phyloP scores from a whole-genome alignment of 2,888 invertebrate genomes.

The Pimpla rufipes region DNA sequence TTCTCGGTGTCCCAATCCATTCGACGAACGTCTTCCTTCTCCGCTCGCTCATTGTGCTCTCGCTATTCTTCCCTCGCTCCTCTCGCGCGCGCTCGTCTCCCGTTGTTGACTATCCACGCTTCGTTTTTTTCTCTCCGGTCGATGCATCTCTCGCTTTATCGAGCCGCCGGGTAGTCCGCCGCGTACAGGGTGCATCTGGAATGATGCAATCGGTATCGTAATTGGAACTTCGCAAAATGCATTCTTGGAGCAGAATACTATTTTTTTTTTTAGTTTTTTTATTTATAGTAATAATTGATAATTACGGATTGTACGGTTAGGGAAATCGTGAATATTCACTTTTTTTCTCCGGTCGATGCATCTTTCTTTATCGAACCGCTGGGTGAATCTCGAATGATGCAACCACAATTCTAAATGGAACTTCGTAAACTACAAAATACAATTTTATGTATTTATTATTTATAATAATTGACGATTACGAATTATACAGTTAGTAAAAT shows the following conservation, averaged over 20 bases:
- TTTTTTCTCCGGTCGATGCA: too few species aligned
- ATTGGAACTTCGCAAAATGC: too few species aligned
- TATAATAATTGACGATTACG: too few species aligned
- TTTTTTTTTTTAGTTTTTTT: neutral
- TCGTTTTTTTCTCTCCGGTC: constrained; percentile 17
- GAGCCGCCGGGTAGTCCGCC: too few species aligned
- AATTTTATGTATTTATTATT: neutral
- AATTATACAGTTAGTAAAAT: too few species aligned
- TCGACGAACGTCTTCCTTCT: constrained; percentile 34
- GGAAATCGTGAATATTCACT: too few species aligned
- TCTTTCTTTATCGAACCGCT: neutral
- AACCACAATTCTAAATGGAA: neutral
- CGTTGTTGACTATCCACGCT: constrained; percentile 40
- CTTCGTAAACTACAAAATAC: neutral
- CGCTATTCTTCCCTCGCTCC: constrained; percentile 51
- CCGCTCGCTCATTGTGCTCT: constrained; percentile 51
- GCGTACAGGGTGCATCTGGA: too few species aligned
- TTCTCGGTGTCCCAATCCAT: constrained; percentile 42
- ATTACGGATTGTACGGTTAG: neutral
- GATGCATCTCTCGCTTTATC: too few species aligned
- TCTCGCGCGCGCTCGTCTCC: constrained; percentile 46
- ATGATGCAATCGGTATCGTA: too few species aligned
- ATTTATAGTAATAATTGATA: neutral
- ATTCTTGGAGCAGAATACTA: neutral
- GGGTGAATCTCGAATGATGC: neutral